These are phyloP conservation scores for Poeciliopsis presidionis DNA, from an alignment of 2,797 vertebrate genomes.

Conservation along the genomic window DNA sequence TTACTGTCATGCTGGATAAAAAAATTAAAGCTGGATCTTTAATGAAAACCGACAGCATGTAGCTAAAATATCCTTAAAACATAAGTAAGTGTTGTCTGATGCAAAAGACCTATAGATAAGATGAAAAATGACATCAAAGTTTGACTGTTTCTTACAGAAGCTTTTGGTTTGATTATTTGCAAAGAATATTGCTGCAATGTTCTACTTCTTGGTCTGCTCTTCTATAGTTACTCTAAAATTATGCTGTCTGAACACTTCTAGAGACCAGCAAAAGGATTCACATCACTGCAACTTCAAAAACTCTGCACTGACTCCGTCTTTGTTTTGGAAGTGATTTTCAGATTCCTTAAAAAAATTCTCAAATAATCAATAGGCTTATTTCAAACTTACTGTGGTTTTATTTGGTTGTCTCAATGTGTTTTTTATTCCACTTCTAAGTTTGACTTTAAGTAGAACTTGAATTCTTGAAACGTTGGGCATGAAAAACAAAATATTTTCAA, in stretches of 20 bases:
- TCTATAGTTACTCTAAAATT: background rate
- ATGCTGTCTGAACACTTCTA: background rate
- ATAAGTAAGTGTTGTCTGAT: background rate
- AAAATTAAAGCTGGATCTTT: background rate
- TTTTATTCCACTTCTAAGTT: background rate
- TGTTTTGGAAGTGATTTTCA: background rate
- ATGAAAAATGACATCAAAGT: background rate
- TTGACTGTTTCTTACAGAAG: background rate
- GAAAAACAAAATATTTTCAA: background rate
- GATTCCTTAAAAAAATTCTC: background rate
- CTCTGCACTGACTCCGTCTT: background rate
- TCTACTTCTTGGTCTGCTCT: background rate
- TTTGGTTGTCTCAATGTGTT: background rate
- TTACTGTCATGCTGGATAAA: background rate
- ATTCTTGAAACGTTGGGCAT: background rate
- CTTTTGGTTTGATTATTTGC: background rate
- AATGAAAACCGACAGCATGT: background rate
- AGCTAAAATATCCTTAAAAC: background rate
- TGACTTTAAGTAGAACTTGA: background rate
- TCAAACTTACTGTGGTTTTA: no score
- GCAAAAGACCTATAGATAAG: background rate
- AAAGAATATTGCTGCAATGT: background rate
- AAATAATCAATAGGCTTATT: background rate
- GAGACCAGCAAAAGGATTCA: background rate
- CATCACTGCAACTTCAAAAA: background rate